Conservation (phyloP, 2,797 vertebrate genomes). For the Serranus cabrilla region DNA sequence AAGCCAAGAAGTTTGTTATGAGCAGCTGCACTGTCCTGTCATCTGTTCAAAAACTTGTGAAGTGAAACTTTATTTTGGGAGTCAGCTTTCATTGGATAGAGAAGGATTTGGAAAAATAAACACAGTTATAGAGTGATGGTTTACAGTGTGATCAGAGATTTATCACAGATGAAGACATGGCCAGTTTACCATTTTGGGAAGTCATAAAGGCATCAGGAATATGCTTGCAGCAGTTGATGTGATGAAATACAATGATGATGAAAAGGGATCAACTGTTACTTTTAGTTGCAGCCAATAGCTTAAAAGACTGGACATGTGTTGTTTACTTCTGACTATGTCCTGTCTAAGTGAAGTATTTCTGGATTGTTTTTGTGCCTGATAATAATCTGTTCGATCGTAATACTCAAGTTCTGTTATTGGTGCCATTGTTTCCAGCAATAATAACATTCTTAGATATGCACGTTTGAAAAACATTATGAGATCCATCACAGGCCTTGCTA, state of each 20-base stretch:
- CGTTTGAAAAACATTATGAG: background rate
- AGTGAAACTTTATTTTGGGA: background rate
- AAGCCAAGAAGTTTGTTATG: background rate
- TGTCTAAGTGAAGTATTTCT: background rate
- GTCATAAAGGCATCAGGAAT: background rate
- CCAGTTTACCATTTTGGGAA: background rate
- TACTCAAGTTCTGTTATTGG: background rate
- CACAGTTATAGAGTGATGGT: background rate
- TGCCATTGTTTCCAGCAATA: background rate
- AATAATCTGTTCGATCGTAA: background rate
- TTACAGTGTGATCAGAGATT: background rate
- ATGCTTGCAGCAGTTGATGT: background rate
- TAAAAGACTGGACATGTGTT: slow-evolving; percentile 20
- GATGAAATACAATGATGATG: background rate
- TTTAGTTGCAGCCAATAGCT: slow-evolving; percentile 5
- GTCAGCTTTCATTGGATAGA: too few relatives aligned
- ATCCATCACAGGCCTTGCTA: too few relatives aligned
- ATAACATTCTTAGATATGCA: background rate
- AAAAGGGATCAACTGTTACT: slow-evolving; percentile 24
- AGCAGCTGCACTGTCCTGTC: background rate
- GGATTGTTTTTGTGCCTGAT: background rate
- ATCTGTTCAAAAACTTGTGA: background rate
- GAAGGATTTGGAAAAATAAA: background rate
- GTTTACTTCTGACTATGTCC: slow-evolving; percentile 2
- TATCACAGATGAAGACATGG: background rate